Evolutionary conservation across 2,888 invertebrate genomes (phyloP).

Genomic region (Ennomos fuscantarius): DNA sequence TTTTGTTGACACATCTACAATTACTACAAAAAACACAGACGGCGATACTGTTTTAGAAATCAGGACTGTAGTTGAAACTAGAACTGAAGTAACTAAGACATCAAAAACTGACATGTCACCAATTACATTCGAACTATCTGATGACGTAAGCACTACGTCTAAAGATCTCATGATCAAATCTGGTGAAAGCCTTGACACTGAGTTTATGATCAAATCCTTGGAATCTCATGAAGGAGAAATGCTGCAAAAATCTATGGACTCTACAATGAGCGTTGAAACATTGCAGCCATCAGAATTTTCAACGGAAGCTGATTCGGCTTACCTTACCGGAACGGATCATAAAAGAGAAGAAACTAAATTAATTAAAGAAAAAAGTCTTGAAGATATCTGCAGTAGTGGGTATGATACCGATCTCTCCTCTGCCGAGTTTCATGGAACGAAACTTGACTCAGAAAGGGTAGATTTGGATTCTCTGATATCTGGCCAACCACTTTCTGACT

Average conservation of each 20-base stretch:
- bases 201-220: slow-evolving; percentile 80
- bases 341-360: slow-evolving; percentile 76
- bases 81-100: slow-evolving; percentile 58
- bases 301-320: slow-evolving; percentile 81
- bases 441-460: slow-evolving; percentile 81
- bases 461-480: slow-evolving; percentile 81
- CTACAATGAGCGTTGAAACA: slow-evolving; percentile 81
- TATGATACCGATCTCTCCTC: slow-evolving; percentile 88
- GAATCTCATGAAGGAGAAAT: slow-evolving; percentile 82
- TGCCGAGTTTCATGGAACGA: slow-evolving; percentile 85
- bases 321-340: slow-evolving; percentile 76
- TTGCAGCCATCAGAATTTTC: slow-evolving; percentile 82
- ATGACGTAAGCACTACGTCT: slow-evolving; percentile 72
- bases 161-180: slow-evolving; percentile 82
- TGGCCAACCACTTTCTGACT: slow-evolving; percentile 79
- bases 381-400: slow-evolving; percentile 89
- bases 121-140: slow-evolving; percentile 69
- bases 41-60: slow-evolving; percentile 61
- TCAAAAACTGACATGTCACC: slow-evolving; percentile 75
- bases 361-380: slow-evolving; percentile 81
- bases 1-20: slow-evolving; percentile 50
- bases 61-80: slow-evolving; percentile 55
- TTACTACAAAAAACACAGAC: slow-evolving; percentile 57
- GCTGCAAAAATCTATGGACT: slow-evolving; percentile 81
- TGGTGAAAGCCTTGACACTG: slow-evolving; percentile 80